phyloP scores from a whole-genome alignment of 2,888 invertebrate genomes.

The Prosopocoilus inquinatus region DNA sequence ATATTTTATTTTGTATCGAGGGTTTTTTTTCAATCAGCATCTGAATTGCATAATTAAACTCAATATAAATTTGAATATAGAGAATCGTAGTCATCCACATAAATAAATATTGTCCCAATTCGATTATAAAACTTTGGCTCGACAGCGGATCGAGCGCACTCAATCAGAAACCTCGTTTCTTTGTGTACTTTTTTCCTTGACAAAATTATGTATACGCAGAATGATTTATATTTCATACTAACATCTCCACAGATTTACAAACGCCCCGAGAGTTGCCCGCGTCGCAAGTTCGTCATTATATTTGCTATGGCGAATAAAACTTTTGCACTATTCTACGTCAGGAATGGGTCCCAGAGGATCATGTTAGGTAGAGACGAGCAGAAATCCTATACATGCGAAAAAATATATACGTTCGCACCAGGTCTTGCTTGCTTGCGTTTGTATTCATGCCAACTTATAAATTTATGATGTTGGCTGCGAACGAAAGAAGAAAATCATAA shows the following conservation, averaged over 20 bases:
- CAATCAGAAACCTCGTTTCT: conserved; percentile 23
- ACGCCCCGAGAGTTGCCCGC: not conserved
- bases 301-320: not conserved
- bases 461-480: no score
- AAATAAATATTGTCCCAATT: conserved; percentile 28
- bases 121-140: conserved; percentile 24
- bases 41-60: no score
- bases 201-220: not conserved
- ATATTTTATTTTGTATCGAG: no score
- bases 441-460: no score
- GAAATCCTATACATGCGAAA: no score
- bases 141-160: conserved; percentile 11
- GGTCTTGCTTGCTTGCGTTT: no score
- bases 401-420: no score
- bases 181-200: conserved; percentile 16
- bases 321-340: not conserved
- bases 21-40: no score
- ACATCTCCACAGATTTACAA: not conserved
- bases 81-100: conserved; percentile 13
- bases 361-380: not conserved
- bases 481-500: no score
- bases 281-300: not conserved
- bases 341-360: not conserved
- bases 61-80: no score
- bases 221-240: not conserved